Base-by-base conservation (phyloP, 1,140 invertebrate species). In the Tetranychus urticae region DNA sequence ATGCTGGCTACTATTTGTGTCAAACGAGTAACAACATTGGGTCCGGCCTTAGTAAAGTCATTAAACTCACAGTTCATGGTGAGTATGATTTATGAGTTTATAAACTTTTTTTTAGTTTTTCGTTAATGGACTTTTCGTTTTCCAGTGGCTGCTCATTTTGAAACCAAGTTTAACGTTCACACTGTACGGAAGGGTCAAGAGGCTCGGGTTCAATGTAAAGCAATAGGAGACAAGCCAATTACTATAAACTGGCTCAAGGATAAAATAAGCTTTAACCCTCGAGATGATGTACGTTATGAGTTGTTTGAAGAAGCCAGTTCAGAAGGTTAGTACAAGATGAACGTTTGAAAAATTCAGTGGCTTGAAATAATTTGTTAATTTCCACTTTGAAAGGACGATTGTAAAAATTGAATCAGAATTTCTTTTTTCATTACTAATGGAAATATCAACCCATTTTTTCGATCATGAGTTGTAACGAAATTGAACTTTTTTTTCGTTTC, bases 21-120 rank as follows among this genome's bases (percentile, higher is more conserved):
- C 88, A 94, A 75, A 88, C 90, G 52, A 86, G 87, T 36, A 97
- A 97, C 73, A 87, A 42, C 23, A 91, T 96, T 69, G 90, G 90
- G 59, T 86, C 87, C 64, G 89, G 88, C 68, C 77, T 97, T 8
- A 78, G 77, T 65, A 78, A 78, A 70, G 72, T 78, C 23, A 70
- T 79, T 14, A 70, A 69, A 55, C 69, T 80, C 8, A 71, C 69
- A 12, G 77, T 80, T 7, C 74, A 78, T 63, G 75, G 77, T 79
- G 71, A 52, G 50, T 52, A 14, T 47, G 13, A 2, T 23, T 42
- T 10, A 42, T 42, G 39, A 42, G 39, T 42, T 10, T 42, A 42
- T 42, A 42, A 5, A 42, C 39, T 42, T 42, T 42, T 6, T 42
- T 42, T 42, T 42, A 6, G 39, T 10, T 42, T 42, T 42, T 23